Base-by-base conservation (phyloP, 2,113 vertebrate genomes). In the Clupea harengus region DNA sequence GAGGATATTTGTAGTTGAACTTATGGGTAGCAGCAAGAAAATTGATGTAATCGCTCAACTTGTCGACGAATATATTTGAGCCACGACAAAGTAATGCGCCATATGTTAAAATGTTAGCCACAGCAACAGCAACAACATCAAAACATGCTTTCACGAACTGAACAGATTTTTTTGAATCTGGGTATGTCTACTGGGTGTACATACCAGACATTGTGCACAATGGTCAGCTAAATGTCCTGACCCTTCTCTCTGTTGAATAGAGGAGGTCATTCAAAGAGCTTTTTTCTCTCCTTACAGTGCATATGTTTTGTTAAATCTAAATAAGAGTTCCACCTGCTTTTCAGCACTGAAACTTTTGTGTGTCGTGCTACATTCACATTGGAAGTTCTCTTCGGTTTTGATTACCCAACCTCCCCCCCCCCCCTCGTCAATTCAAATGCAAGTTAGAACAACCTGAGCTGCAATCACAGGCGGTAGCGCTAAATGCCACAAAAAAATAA, bases 241-340 rank as follows among this genome's bases (percentile, higher is more conserved):
- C 72, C 72, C 39, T 78, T 78, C 10, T 44, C 72, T 78, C 72
- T 32, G 28, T 78, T 78, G 72, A 78, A 17, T 28, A 25, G 64
- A 67, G 72, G 13, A 78, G 28, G 28, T 78, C 72, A 32, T 78
- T 78, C 72, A 78, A 78, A 39, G 72, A 11, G 28, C 72, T 11
- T 78, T n/a, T n/a, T 44, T 9, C 11, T 15, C 13, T 9, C 72
- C 28, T 78, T 28, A 78, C 72, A 78, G 72, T 78, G 72, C 72
- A 78, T 78, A 92, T 90, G 54, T 86, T 90, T 92, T 83, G 91
- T 92, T 89, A 88, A 92, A 93, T 92, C 92, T 92, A 94, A 92
- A 92, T 90, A 91, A 88, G 90, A 92, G 91, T 94, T 93, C 91
- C 89, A 88, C 92, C 92, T 92, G 94, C 89, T 91, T 91, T 87